Percentiles rank a stretch among this genome's conserved stretches.
Conservation (phyloP, 2,797 vertebrate species). For the Esox masquinongy region DNA sequence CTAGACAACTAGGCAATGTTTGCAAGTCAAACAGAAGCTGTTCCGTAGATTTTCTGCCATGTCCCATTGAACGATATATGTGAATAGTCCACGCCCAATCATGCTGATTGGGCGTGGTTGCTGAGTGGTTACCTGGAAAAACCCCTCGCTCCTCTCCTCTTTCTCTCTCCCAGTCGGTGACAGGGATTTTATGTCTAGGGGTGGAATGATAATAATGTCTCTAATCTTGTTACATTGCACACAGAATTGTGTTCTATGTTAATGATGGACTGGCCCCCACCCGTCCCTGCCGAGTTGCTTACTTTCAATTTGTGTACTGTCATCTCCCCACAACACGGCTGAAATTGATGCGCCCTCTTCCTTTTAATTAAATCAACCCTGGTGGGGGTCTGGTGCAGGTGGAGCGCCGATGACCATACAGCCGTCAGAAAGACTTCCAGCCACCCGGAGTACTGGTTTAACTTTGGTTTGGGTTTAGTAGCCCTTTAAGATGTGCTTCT, state of each 20-base stretch:
- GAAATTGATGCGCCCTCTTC: slow-evolving; percentile 77
- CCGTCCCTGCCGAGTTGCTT: slow-evolving; percentile 70
- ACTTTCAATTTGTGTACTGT: slow-evolving; percentile 85
- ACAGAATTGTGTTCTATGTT: slow-evolving; percentile 78
- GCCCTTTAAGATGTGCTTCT: not conserved
- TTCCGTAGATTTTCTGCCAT: not conserved
- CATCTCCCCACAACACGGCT: slow-evolving; percentile 69
- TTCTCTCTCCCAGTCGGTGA: slow-evolving; percentile 35
- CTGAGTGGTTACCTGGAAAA: not conserved
- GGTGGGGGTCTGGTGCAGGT: slow-evolving; percentile 64
- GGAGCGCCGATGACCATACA: slow-evolving; percentile 39
- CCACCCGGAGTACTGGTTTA: slow-evolving; percentile 17
- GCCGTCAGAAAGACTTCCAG: slow-evolving; percentile 33
- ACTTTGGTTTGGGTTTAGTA: not conserved
- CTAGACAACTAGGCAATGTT: not conserved
- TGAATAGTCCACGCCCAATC: not conserved
- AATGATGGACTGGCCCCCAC: slow-evolving; percentile 72
- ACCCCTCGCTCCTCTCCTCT: slow-evolving; percentile 3
- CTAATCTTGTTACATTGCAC: slow-evolving; percentile 80
- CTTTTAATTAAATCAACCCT: slow-evolving; percentile 81
- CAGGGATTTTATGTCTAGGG: slow-evolving; percentile 53
- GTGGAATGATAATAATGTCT: slow-evolving; percentile 76
- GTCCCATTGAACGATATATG: not conserved
- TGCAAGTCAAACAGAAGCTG: not conserved
- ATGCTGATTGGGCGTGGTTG: not conserved